Evolutionary conservation across 1,140 invertebrate genomes (phyloP), one percentile per base, ranked within the genome.

Genomic region (Pogonomyrmex barbatus): DNA sequence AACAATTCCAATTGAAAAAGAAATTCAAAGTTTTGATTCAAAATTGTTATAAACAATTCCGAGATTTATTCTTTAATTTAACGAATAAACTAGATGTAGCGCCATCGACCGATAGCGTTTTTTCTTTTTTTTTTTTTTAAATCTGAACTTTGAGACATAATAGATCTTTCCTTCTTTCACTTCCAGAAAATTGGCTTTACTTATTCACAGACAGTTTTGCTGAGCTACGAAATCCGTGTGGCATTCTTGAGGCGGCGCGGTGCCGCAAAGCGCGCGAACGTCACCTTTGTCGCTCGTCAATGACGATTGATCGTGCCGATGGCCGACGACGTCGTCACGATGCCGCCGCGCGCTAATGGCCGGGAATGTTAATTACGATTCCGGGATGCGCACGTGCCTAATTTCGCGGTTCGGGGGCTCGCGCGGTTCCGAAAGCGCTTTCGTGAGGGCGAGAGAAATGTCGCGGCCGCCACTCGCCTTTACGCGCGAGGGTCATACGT

Each of bases 331-430:
- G 77, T 60, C 39, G 65, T n/a, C n/a, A n/a, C n/a, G n/a, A n/a
- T n/a, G n/a, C n/a, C n/a, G 71, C 47, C 65, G 30, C 33, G 71
- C 30, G 47, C 85, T 88, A 88, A 88, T 79, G 56, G 67, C 75
- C 73, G 50, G 83, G 87, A 86, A 88, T 88, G 87, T 85, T 86
- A 86, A 88, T 86, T 85, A 88, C 87, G 87, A 82, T 88, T 88
- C 63, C 47, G 75, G 75, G 54, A 17, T 58, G 71, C 77, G 71
- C 36, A 75, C 65, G 71, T 62, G 83, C 47, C 52, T 79, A 75
- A 85, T 86, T 86, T 86, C 65, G 77, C 65, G 83, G 58, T 86
- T 71, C 75, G 85, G 50, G 24, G 68, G 47, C 30, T 83, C 78
- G 58, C 67, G 79, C 67, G 52, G 63, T 78, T 79, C 50, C 45